Percentiles rank a stretch among this genome's conserved stretches.
Evolutionary conservation across 2,797 vertebrate species (phyloP).

Genomic region (Diplodus puntazzo): DNA sequence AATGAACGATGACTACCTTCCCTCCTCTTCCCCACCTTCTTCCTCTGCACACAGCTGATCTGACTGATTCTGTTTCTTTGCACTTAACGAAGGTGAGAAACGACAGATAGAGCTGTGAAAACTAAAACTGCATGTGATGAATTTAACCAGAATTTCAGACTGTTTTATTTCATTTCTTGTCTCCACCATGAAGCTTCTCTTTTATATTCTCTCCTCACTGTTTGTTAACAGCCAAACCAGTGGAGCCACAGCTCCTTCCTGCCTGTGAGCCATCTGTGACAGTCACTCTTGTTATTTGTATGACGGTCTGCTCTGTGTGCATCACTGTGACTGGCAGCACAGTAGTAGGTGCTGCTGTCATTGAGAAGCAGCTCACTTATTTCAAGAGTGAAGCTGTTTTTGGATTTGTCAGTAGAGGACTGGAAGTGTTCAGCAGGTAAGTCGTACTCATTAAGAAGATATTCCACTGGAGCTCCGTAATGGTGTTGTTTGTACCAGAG

Average conservation of each 20-base stretch:
- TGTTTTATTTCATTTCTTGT: too few species aligned
- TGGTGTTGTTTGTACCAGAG: conserved; percentile 74
- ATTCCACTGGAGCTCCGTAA: conserved; percentile 44
- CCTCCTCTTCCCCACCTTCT: conserved; percentile 18
- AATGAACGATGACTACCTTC: background rate
- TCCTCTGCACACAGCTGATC: conserved; percentile 8
- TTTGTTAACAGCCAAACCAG: background rate
- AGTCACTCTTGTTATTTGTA: conserved; percentile 62
- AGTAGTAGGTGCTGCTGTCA: conserved; percentile 79
- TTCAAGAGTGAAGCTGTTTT: conserved; percentile 74
- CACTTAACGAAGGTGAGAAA: too few species aligned
- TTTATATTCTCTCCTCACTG: too few species aligned
- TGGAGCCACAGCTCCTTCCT: conserved; percentile 52
- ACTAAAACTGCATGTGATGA: too few species aligned
- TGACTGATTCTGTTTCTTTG: background rate
- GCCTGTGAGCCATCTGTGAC: conserved; percentile 14
- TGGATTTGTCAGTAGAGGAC: background rate
- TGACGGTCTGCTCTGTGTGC: conserved; percentile 26
- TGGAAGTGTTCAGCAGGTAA: conserved; percentile 18
- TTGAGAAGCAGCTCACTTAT: conserved; percentile 36
- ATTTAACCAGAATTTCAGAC: too few species aligned
- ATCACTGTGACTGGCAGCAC: conserved; percentile 80
- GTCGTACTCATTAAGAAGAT: conserved; percentile 1
- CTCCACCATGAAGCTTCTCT: too few species aligned
- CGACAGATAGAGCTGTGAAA: too few species aligned